Evolutionary conservation across 1,140 invertebrate species (phyloP), one percentile per base, ranked within the genome.

Genomic region (Drosophila lowei): DNA sequence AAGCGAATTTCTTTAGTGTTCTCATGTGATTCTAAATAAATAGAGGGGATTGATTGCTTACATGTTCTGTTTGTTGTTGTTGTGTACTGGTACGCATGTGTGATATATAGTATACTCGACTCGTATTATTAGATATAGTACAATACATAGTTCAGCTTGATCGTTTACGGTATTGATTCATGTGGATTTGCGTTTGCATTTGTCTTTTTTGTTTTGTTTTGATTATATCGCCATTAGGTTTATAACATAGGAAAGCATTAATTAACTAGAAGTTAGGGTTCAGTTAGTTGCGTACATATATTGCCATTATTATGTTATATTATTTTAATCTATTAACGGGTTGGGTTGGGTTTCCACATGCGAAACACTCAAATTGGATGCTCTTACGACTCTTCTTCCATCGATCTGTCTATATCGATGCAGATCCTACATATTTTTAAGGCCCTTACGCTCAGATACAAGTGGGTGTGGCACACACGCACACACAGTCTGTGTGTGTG

Each of bases 241-340:
- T 68, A 64, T 64, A 86, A 88, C 78, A 88, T 83, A 86, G 78
- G 81, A 88, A 89, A 86, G 83, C 83, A 68, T 79, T 84, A 85
- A 77, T 88, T 88, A 74, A 83, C 81, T 86, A 85, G 54, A 70
- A 64, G 78, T 79, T 73, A 73, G 70, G 43, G 60, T 52, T 74
- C 59, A 75, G 18, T 75, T 74, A 66, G 72, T 74, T 75, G 72
- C 72, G 66, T 75, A 75, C 71, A 73, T 61, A 73, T 74, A 75
- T 75, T 75, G 72, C 72, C 70, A 73, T 73, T 73, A 75, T 60
- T 34, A 23, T 67, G 67, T 65, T 55, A 72, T 73, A 72, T 73
- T 63, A 23, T 23, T 25, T 25, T 25, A 72, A 66, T 71, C 79
- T 84, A 85, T 79, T 72, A 84, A 84, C 76, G 79, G 34, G 3